phyloP scores from a whole-genome alignment of 2,113 vertebrate species.

The Uria aalge region DNA sequence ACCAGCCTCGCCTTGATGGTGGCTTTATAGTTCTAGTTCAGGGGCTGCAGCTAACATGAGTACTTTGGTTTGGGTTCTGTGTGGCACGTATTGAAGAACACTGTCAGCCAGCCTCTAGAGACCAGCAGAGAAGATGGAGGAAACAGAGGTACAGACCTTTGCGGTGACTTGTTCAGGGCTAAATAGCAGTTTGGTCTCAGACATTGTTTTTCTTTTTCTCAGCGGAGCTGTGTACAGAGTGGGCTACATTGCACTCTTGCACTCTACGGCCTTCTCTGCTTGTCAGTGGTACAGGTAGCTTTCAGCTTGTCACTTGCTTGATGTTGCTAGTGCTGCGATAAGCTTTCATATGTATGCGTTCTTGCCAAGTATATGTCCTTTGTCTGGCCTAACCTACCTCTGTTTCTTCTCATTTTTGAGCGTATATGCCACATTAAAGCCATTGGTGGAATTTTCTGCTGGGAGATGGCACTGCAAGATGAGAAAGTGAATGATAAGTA shows the following conservation, averaged over 20 bases:
- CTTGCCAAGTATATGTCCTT: background rate
- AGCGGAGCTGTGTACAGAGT: background rate
- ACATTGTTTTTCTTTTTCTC: background rate
- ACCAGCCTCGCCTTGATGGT: background rate
- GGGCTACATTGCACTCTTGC: rapidly evolving
- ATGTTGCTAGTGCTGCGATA: background rate
- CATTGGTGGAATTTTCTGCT: background rate
- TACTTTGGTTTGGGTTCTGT: background rate
- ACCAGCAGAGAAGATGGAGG: background rate
- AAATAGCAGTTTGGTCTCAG: background rate
- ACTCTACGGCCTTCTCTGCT: background rate
- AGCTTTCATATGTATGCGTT: background rate
- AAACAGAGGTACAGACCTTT: background rate
- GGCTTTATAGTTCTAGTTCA: background rate
- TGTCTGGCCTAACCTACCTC: background rate
- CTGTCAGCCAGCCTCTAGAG: background rate
- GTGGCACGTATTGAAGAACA: background rate
- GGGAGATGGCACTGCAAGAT: background rate
- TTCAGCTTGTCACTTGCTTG: background rate
- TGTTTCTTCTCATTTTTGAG: background rate
- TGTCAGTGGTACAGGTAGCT: background rate
- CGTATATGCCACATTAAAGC: background rate
- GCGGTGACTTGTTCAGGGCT: background rate
- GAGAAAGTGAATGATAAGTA: background rate
- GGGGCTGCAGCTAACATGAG: background rate